These are phyloP conservation scores for Ctena decussata DNA, from an alignment of 2,888 invertebrate genomes.

Conservation along the genomic window DNA sequence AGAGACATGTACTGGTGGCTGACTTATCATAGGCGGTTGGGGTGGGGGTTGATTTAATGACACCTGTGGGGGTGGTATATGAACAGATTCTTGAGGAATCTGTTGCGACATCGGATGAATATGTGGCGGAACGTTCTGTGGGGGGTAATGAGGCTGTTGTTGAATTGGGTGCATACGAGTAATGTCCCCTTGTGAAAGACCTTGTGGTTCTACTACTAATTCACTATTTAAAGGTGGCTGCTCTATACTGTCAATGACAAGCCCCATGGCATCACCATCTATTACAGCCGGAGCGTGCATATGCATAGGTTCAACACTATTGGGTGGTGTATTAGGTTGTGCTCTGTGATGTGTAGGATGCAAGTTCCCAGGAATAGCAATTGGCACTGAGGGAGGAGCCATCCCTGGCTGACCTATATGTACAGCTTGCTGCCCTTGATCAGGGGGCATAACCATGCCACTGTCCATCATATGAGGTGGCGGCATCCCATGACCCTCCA, in stretches of 20 bases:
- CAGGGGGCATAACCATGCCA: not conserved
- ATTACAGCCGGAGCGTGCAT: not conserved
- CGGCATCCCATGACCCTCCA: not conserved
- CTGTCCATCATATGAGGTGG: constrained; percentile 4
- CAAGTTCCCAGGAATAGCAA: not conserved
- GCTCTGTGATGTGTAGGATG: not conserved
- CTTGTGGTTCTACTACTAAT: not conserved
- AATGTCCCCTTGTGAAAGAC: constrained; percentile 10
- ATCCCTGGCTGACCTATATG: constrained; percentile 8
- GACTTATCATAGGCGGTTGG: not conserved
- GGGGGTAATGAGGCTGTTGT: constrained; percentile 3
- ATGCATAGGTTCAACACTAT: not conserved
- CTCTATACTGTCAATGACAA: constrained; percentile 16
- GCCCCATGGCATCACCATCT: constrained; percentile 12
- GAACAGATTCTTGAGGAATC: not conserved
- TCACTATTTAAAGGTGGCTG: constrained; percentile 11
- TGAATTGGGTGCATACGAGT: not conserved
- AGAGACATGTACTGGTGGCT: not conserved
- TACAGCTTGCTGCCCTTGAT: not conserved
- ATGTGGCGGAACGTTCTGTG: not conserved
- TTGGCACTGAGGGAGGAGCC: constrained; percentile 13
- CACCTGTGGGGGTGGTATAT: not conserved
- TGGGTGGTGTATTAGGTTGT: not conserved
- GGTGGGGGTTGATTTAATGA: not conserved
- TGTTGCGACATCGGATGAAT: not conserved